These are phyloP conservation scores for Ceraclea dissimilis DNA, from an alignment of 2,888 invertebrate genomes.

Conservation along the genomic window DNA sequence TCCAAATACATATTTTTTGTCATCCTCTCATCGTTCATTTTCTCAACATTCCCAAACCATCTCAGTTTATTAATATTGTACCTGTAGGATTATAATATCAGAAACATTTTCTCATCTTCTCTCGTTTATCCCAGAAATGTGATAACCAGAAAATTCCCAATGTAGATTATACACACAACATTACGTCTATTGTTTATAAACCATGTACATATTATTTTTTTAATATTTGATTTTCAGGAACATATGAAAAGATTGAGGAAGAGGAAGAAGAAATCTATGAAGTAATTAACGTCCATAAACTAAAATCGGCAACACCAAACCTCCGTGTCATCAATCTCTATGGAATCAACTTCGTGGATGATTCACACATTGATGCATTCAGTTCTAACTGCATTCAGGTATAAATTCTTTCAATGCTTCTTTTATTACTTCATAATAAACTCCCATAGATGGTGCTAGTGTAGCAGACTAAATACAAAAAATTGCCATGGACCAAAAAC, in stretches of 20 bases:
- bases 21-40: no score
- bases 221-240: conserved; percentile 64
- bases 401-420: conserved; percentile 18
- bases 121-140: no score
- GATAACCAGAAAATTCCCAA: no score
- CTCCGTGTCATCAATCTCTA: conserved; percentile 95
- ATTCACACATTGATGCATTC: conserved; percentile 97
- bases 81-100: no score
- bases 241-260: conserved; percentile 95
- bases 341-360: conserved; percentile 97
- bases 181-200: no score
- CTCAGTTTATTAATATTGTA: no score
- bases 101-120: no score
- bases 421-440: neutral
- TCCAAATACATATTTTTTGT: no score
- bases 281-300: conserved; percentile 96
- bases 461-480: neutral
- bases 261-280: conserved; percentile 99
- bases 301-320: conserved; percentile 97
- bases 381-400: conserved; percentile 91
- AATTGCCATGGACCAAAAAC: neutral
- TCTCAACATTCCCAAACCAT: no score
- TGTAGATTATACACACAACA: no score
- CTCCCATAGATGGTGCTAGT: neutral
- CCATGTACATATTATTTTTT: no score